A percentile compares a stretch with the other conserved stretches of the same genome.
These are phyloP conservation scores for Ondatra zibethicus DNA, from an alignment of 2,113 vertebrate genomes.

Conservation along the genomic window DNA sequence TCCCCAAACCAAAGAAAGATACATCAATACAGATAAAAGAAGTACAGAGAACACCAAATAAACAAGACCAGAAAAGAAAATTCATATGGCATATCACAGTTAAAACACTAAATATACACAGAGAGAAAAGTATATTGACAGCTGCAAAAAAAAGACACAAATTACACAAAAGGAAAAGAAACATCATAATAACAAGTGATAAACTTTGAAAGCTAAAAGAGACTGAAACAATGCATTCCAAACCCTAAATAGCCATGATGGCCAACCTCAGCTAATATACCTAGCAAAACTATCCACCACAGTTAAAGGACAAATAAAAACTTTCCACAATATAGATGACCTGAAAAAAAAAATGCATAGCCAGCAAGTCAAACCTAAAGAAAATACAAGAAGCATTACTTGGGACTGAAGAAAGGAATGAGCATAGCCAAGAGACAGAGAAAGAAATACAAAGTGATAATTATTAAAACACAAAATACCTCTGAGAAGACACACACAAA, in stretches of 20 bases:
- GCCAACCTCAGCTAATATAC: not conserved
- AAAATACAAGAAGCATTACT: not conserved
- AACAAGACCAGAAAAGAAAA: not conserved
- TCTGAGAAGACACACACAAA: not conserved
- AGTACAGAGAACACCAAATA: not conserved
- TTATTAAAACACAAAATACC: not conserved
- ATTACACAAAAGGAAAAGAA: not conserved
- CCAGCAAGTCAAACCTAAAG: not conserved
- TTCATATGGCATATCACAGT: not conserved
- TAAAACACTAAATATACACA: not conserved
- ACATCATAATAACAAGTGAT: not conserved
- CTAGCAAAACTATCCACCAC: not conserved
- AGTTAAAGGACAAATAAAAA: not conserved
- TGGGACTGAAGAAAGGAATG: not conserved
- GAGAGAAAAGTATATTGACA: not conserved
- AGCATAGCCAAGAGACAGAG: not conserved
- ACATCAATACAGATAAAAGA: not conserved
- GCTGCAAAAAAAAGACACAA: not conserved
- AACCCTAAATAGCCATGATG: not conserved
- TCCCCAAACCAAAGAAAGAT: not conserved
- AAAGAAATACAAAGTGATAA: not conserved
- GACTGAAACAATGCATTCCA: not conserved
- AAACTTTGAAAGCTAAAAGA: not conserved
- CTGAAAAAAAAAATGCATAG: not conserved
- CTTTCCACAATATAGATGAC: not conserved